These are phyloP conservation scores for Raphicerus campestris DNA, from an alignment of 2,113 vertebrate species.

Conservation along the genomic window DNA sequence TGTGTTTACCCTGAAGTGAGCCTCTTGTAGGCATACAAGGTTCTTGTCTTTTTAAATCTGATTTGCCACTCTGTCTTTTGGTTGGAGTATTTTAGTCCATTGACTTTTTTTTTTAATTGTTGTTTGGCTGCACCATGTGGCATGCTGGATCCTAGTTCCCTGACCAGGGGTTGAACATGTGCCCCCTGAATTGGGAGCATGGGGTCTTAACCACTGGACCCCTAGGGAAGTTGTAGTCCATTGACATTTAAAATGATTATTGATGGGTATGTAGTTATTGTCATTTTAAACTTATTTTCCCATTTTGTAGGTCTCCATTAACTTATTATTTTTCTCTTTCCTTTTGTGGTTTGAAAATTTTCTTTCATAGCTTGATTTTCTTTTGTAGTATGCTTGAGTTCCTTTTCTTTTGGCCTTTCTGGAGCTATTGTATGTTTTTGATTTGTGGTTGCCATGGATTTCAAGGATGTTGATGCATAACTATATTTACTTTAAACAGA, in stretches of 20 bases:
- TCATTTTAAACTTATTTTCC: background rate
- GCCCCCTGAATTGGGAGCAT: background rate
- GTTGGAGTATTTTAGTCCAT: background rate
- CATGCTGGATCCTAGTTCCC: background rate
- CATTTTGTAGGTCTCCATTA: background rate
- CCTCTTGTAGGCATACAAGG: background rate
- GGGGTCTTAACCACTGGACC: background rate
- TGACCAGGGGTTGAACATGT: background rate
- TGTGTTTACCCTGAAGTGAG: background rate
- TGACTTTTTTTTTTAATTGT: background rate
- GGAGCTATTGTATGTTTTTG: background rate
- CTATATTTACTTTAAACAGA: background rate
- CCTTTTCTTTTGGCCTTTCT: background rate
- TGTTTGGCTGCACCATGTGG: background rate
- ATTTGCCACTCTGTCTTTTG: background rate
- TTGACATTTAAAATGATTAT: background rate
- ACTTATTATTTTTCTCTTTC: background rate
- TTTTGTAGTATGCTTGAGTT: background rate
- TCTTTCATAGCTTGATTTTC: background rate
- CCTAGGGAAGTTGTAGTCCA: background rate
- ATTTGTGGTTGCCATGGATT: background rate
- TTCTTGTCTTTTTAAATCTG: background rate
- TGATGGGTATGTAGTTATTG: background rate
- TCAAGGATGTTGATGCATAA: background rate
- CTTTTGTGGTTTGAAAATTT: background rate